Evolutionary conservation across 1,140 invertebrate species (phyloP).

Genomic region (Zelostemma sp.): DNA sequence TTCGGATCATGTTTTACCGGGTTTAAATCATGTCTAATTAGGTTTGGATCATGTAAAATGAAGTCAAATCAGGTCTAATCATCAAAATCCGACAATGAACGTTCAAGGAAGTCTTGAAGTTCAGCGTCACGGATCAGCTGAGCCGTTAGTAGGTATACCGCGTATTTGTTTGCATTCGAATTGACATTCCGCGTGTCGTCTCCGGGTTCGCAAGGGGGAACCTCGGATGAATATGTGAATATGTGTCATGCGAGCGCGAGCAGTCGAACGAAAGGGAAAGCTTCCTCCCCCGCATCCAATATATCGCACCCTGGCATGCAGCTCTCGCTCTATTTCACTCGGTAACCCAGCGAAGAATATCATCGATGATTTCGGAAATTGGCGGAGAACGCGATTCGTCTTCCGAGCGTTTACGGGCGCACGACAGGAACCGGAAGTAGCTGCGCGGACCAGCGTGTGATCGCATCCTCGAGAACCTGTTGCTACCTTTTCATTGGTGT

Average conservation of each 20-base stretch:
- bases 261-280: slow-evolving; percentile 63
- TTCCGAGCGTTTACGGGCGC: too few species aligned
- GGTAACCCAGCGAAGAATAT: too few species aligned
- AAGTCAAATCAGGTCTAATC: too few species aligned
- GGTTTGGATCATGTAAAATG: too few species aligned
- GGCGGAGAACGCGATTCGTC: too few species aligned
- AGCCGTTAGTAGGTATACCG: slow-evolving; percentile 23
- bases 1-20: too few species aligned
- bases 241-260: slow-evolving; percentile 58
- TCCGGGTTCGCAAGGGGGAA: slow-evolving; percentile 40
- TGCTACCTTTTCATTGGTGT: slow-evolving; percentile 48
- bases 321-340: slow-evolving; percentile 50
- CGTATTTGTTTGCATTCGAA: slow-evolving; percentile 40
- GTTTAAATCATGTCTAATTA: too few species aligned
- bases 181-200: slow-evolving; percentile 40
- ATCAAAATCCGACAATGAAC: too few species aligned
- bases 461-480: slow-evolving; percentile 60
- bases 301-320: slow-evolving; percentile 50
- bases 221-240: slow-evolving; percentile 62
- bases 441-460: slow-evolving; percentile 48
- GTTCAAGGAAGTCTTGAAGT: too few species aligned
- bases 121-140: slow-evolving; percentile 58
- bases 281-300: slow-evolving; percentile 46
- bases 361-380: too few species aligned
- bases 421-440: slow-evolving; percentile 42